Evolutionary conservation across 2,888 invertebrate species (phyloP), one percentile per base, ranked within the genome.

Genomic region (Pachymerium ferrugineum): DNA sequence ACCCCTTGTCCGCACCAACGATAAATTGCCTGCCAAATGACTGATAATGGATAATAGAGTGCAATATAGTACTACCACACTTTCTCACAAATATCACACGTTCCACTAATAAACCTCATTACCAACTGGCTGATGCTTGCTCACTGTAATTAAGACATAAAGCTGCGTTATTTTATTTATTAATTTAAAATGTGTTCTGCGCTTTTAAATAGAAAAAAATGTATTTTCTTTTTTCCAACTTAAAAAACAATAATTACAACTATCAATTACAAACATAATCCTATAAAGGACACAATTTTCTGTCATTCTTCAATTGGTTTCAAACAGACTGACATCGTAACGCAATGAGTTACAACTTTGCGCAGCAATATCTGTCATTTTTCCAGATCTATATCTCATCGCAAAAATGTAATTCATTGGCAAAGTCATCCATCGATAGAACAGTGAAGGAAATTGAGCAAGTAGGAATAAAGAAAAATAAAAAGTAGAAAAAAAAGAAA

Each of bases 11-110:
- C 28, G n/a, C 62, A 28, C 62, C 62, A 62, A 62, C 62, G 25
- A 62, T 62, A 62, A 62, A 62, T 28, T 62, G 62, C 62, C 62
- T 62, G 62, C 62, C 62, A 62, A 62, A 62, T 62, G 62, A 62
- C 28, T 62, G 62, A 62, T 62, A 62, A 62, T 62, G 62, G 62
- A 62, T 62, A 62, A 62, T 62, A 62, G 62, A 62, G 28, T 62
- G 62, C 62, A 62, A 62, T 62, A 62, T 28, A 62, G 25, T 10
- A n/a, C 62, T 25, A 62, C 6, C 4, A 22, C 62, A 62, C 28
- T 62, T 62, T 62, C 62, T 12, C 28, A 12, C 25, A 62, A 10
- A 25, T 62, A 62, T 38, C 38, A 38, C 22, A 28, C 25, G 62
- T 28, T 62, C 28, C 25, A 25, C 62, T 62, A 62, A 62, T 62